Conservation (phyloP, 2,888 invertebrate species). For the Dyspetes luteomarginatus region DNA sequence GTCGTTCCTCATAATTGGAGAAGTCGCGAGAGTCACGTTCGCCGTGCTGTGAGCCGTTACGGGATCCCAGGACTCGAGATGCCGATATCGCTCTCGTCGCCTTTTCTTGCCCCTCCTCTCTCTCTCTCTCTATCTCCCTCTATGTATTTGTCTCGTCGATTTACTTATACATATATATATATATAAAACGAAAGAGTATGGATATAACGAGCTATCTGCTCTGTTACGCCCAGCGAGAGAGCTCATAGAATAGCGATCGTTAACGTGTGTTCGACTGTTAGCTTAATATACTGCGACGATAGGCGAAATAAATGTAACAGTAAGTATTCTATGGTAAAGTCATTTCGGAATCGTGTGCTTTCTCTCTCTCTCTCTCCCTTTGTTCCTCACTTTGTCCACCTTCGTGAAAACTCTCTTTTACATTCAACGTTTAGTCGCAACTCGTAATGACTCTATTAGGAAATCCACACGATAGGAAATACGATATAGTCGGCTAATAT, state of each 20-base stretch:
- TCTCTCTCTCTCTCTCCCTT: neutral
- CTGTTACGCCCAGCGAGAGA: conserved; percentile 15
- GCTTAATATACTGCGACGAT: conserved; percentile 62
- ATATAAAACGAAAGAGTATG: conserved; percentile 31
- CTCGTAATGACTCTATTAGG: conserved; percentile 45
- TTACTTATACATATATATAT: conserved; percentile 12
- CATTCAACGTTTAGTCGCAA: neutral
- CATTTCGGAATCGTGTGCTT: conserved; percentile 49
- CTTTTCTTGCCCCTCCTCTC: conserved; percentile 53
- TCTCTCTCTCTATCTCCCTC: conserved; percentile 14
- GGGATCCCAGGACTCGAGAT: conserved; percentile 58
- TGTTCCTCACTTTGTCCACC: neutral
- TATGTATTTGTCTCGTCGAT: conserved; percentile 47
- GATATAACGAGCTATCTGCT: conserved; percentile 62
- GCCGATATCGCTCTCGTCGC: conserved; percentile 64
- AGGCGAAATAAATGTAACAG: conserved; percentile 65
- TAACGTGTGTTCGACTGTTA: conserved; percentile 68
- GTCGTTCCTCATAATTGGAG: conserved; percentile 69
- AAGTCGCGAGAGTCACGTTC: conserved; percentile 68
- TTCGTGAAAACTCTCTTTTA: neutral
- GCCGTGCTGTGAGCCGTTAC: conserved; percentile 64
- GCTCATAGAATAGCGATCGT: conserved; percentile 53
- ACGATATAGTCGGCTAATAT: conserved; percentile 20
- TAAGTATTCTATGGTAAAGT: conserved; percentile 39
- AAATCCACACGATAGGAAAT: neutral